Conservation (phyloP, 2,888 invertebrate species). For the Coelopa pilipes region DNA sequence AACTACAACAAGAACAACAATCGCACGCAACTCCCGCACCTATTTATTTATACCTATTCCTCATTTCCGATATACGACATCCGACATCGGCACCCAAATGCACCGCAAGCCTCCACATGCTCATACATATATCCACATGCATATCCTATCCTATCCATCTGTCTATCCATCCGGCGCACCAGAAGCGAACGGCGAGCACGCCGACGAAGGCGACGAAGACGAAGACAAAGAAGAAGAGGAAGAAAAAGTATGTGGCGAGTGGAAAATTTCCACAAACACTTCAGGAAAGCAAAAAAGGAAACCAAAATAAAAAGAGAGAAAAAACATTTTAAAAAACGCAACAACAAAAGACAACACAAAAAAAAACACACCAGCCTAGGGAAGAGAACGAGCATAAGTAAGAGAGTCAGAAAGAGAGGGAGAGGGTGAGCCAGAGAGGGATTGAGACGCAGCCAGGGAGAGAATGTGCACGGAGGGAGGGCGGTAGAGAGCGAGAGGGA, state of each 20-base stretch:
- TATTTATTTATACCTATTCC: not conserved
- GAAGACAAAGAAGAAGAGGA: not conserved
- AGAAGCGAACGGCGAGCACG: not conserved
- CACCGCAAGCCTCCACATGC: not conserved
- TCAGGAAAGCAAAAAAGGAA: constrained; percentile 18
- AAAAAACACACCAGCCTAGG: not conserved
- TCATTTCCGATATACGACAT: not conserved
- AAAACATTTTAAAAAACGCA: too few relatives aligned
- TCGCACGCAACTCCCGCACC: not conserved
- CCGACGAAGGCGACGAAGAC: not conserved
- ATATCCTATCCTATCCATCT: not conserved
- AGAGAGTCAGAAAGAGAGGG: too few relatives aligned
- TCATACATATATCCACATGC: not conserved
- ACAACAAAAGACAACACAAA: not conserved
- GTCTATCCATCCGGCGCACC: not conserved
- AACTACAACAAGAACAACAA: too few relatives aligned
- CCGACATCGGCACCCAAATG: not conserved
- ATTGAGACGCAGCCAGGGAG: not conserved
- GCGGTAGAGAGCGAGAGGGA: too few relatives aligned
- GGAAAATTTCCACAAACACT: constrained; percentile 32
- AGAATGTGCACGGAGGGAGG: not conserved
- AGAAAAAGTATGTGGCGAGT: constrained; percentile 9
- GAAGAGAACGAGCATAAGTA: too few relatives aligned
- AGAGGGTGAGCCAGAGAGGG: not conserved
- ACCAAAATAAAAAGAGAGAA: not conserved